These are phyloP conservation scores for Polyommatus iphigenia DNA, from an alignment of 2,888 invertebrate genomes.

Conservation along the genomic window DNA sequence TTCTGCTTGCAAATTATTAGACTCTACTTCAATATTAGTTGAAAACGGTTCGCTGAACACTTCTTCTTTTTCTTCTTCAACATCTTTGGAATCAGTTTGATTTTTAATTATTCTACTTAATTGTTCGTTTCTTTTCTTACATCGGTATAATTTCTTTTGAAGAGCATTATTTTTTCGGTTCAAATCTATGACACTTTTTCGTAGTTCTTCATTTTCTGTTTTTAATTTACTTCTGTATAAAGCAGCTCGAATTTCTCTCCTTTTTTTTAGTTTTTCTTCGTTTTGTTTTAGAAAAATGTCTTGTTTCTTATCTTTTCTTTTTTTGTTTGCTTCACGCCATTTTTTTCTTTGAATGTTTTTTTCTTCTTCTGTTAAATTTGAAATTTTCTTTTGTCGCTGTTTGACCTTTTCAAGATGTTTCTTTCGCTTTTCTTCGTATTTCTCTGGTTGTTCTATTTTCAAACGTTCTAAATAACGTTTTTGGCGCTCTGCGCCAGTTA, in stretches of 20 bases:
- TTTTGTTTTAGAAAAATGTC: not conserved
- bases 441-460: constrained; percentile 25
- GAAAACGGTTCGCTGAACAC: too few relatives aligned
- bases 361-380: not conserved
- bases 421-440: constrained; percentile 23
- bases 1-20: not conserved
- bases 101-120: constrained; percentile 5
- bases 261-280: too few relatives aligned
- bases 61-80: not conserved
- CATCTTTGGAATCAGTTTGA: constrained; percentile 16
- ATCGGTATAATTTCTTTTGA: constrained; percentile 18
- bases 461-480: constrained; percentile 22
- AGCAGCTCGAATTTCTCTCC: too few relatives aligned
- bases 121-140: constrained; percentile 21
- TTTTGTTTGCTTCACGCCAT: constrained; percentile 10
- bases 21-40: not conserved
- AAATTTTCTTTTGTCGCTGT: constrained; percentile 19
- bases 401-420: constrained; percentile 24
- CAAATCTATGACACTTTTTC: too few relatives aligned
- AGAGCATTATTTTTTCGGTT: not conserved
- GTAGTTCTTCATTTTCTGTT: constrained; percentile 4
- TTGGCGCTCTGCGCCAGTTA: constrained; percentile 28
- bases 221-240: too few relatives aligned
- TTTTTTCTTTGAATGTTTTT: constrained; percentile 20
- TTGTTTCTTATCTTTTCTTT: constrained; percentile 21